These are phyloP conservation scores for Phenganax marumi DNA, from an alignment of 92 coral and sea anemone genomes.

Conservation along the genomic window DNA sequence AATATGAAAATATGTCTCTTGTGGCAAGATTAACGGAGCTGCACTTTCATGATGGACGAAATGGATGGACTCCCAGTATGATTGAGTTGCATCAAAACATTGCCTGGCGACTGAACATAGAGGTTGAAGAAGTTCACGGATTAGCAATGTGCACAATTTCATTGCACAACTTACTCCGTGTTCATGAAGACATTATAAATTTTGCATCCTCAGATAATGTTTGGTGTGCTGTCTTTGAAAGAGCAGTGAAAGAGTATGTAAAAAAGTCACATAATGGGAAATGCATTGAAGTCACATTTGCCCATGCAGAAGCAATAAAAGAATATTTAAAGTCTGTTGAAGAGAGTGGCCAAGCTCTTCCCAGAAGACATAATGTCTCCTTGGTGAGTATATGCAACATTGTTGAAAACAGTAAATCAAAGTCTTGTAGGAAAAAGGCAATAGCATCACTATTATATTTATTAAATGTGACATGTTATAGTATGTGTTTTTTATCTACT, in stretches of 20 bases:
- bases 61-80: constrained; percentile 55
- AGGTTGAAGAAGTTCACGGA: constrained; percentile 58
- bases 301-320: constrained; percentile 52
- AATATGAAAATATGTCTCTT: constrained; percentile 44
- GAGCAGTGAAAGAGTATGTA: constrained; percentile 60
- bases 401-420: too few species aligned
- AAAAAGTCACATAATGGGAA: constrained; percentile 58
- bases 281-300: constrained; percentile 57
- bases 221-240: constrained; percentile 62
- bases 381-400: not conserved
- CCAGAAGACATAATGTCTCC: not conserved
- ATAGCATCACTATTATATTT: too few species aligned
- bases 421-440: too few species aligned
- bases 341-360: not conserved
- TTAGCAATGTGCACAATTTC: constrained; percentile 59
- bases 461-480: too few species aligned
- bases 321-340: constrained; percentile 56
- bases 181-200: constrained; percentile 55
- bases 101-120: constrained; percentile 58
- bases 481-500: not conserved
- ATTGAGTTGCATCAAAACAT: constrained; percentile 50
- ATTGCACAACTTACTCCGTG: constrained; percentile 53
- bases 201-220: constrained; percentile 54
- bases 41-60: constrained; percentile 58
- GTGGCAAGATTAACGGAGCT: constrained; percentile 59